Evolutionary conservation across 1,140 invertebrate species (phyloP).

Genomic region (Planococcus citri): DNA sequence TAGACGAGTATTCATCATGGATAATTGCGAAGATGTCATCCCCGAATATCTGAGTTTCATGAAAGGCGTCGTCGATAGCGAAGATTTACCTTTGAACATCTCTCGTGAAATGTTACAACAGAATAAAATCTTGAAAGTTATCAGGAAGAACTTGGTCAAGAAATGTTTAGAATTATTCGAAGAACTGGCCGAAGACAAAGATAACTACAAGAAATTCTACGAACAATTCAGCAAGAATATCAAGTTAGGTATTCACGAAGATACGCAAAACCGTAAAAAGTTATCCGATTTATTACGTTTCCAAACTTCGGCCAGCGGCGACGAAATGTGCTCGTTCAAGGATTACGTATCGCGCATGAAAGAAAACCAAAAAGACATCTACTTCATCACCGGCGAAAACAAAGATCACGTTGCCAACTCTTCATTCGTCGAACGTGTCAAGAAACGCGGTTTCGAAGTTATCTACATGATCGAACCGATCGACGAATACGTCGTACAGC

Average conservation of each 20-base stretch:
- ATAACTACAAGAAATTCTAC: constrained; percentile 97
- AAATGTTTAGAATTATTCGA: constrained; percentile 95
- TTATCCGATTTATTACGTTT: constrained; percentile 84
- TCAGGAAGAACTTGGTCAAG: constrained; percentile 98
- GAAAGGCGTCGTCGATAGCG: constrained; percentile 93
- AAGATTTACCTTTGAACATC: constrained; percentile 95
- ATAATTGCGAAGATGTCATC: constrained; percentile 97
- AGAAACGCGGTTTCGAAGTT: constrained; percentile 94
- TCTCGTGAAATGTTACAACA: constrained; percentile 98
- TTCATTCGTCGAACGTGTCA: constrained; percentile 92
- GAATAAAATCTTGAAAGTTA: constrained; percentile 96
- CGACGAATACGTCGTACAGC: constrained; percentile 97
- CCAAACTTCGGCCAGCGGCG: constrained; percentile 85
- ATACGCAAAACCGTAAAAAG: constrained; percentile 86
- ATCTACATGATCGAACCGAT: constrained; percentile 99
- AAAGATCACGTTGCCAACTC: constrained; percentile 92
- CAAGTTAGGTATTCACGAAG: constrained; percentile 96
- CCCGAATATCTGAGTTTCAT: constrained; percentile 97
- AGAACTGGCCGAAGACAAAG: constrained; percentile 89
- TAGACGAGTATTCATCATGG: constrained; percentile 96
- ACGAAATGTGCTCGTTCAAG: constrained; percentile 82
- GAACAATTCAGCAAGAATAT: constrained; percentile 97
- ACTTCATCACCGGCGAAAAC: constrained; percentile 95
- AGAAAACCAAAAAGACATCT: constrained; percentile 94
- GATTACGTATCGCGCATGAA: constrained; percentile 98